Percentiles rank a stretch among this genome's conserved stretches.
Conservation (phyloP, 2,797 vertebrate species). For the Mallotus villosus region DNA sequence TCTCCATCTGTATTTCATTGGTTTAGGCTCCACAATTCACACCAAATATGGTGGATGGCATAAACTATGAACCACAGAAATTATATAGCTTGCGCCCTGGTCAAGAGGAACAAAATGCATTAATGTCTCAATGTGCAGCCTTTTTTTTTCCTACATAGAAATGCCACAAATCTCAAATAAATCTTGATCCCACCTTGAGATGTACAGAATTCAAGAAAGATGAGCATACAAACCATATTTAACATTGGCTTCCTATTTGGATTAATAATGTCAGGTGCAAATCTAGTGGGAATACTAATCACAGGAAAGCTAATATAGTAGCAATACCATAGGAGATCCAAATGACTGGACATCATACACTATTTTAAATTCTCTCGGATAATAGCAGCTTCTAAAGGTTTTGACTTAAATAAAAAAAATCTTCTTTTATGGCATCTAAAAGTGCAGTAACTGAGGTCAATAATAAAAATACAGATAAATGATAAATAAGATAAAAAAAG, state of each 20-base stretch:
- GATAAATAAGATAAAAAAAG: too few species aligned
- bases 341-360: conserved; percentile 62
- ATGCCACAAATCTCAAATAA: conserved; percentile 13
- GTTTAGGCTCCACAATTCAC: conserved; percentile 39
- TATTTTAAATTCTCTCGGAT: conserved; percentile 72
- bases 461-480: conserved; percentile 82
- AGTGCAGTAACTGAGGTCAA: conserved; percentile 90
- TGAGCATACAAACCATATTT: conserved; percentile 27
- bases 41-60: conserved; percentile 38
- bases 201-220: conserved; percentile 18
- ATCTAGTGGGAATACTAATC: conserved; percentile 53
- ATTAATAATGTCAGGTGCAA: conserved; percentile 42
- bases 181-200: conserved; percentile 13
- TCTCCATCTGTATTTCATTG: conserved; percentile 37
- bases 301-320: conserved; percentile 55
- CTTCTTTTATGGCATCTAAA: conserved; percentile 77
- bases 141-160: conserved; percentile 26
- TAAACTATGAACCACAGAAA: conserved; percentile 38
- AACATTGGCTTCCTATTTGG: conserved; percentile 44
- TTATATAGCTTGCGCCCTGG: conserved; percentile 28
- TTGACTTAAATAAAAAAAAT: conserved; percentile 62
- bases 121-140: conserved; percentile 19
- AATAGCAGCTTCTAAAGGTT: conserved; percentile 84
- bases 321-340: conserved; percentile 60
- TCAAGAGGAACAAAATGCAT: conserved; percentile 29